Evolutionary conservation across 2,888 invertebrate genomes (phyloP).

Genomic region (Spilarctia lutea): DNA sequence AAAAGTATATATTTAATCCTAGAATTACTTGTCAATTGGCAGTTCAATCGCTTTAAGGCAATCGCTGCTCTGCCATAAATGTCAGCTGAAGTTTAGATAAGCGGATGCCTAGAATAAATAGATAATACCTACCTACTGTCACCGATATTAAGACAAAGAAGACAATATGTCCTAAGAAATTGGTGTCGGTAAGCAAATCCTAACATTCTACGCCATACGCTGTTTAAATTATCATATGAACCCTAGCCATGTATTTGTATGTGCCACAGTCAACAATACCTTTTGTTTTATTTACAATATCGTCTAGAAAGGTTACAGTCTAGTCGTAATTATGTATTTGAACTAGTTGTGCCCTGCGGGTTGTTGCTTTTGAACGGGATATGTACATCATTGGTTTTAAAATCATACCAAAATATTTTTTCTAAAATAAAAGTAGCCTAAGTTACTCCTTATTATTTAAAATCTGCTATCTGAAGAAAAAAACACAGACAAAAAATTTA

Average conservation of each 20-base stretch:
- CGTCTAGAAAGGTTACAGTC: background rate
- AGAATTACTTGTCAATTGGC: background rate
- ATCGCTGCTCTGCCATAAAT: background rate
- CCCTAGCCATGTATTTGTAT: background rate
- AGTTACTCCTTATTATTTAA: no score
- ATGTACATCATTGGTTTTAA: no score
- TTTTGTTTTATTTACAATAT: background rate
- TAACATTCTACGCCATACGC: background rate
- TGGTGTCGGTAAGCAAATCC: constrained; percentile 1
- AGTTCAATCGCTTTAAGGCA: background rate
- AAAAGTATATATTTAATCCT: background rate
- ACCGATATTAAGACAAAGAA: background rate
- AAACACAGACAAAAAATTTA: no score
- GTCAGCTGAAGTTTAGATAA: background rate
- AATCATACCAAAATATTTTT: no score
- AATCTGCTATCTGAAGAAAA: no score
- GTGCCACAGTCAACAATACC: background rate
- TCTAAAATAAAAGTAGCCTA: no score
- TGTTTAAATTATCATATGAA: background rate
- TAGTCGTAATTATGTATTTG: background rate
- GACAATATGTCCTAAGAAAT: background rate
- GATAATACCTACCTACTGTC: background rate
- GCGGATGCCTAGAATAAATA: background rate
- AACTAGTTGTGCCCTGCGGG: background rate
- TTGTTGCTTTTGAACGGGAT: no score